Evolutionary conservation across 92 coral and sea anemone species (phyloP).

Genomic region (Virgularia gustaviana): DNA sequence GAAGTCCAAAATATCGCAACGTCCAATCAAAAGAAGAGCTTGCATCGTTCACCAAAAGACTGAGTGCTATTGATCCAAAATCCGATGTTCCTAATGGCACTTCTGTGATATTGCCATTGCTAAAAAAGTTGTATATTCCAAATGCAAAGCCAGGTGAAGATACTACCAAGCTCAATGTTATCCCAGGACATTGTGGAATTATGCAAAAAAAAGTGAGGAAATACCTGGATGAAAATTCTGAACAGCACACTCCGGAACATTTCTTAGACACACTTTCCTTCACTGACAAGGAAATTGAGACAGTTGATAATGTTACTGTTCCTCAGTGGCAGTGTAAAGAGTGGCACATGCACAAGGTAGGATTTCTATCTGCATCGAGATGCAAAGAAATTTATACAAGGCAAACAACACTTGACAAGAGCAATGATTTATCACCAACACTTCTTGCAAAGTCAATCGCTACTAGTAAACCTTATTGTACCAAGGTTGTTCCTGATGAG

Average conservation of each 20-base stretch:
- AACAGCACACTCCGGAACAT: background rate
- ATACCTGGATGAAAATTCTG: constrained; percentile 3
- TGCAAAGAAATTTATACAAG: constrained; percentile 15
- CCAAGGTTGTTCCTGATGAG: constrained; percentile 5
- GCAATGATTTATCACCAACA: constrained; percentile 16
- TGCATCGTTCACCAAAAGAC: background rate
- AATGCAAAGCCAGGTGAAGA: constrained; percentile 8
- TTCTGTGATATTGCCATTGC: constrained; percentile 17
- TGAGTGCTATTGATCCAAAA: constrained; percentile 1
- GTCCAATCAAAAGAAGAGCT: constrained; percentile 2
- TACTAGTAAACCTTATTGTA: constrained; percentile 9
- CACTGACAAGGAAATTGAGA: background rate
- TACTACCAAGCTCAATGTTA: constrained; percentile 10
- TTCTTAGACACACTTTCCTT: background rate
- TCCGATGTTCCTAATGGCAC: constrained; percentile 17
- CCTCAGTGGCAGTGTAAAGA: constrained; percentile 29
- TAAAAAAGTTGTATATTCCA: constrained; percentile 25
- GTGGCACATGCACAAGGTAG: constrained; percentile 24
- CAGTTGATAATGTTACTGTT: background rate
- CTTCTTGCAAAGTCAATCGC: constrained; percentile 1
- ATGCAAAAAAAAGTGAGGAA: constrained; percentile 13
- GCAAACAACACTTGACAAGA: constrained; percentile 28
- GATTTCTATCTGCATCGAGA: constrained; percentile 36
- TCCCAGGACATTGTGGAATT: constrained; percentile 27
- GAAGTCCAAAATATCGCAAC: background rate